Base-by-base conservation (phyloP, 2,888 invertebrate genomes). In the Caenorhabditis sinica region DNA sequence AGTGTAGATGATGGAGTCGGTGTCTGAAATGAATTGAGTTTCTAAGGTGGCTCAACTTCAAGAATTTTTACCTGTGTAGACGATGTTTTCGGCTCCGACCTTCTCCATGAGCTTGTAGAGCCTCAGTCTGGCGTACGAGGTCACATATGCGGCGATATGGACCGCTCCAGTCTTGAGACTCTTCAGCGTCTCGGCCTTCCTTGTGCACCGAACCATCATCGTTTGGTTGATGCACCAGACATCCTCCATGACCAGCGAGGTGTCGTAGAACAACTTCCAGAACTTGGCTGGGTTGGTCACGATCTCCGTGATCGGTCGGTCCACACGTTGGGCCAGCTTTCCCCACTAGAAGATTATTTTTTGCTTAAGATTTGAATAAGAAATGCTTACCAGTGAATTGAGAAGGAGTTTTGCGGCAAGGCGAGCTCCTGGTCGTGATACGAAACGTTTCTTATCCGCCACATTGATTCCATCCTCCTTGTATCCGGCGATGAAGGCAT, bases 141-240 rank as follows among this genome's bases (percentile, higher is more conserved):
- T 58, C 15, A 58, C 58, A 28, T 58, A 58, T 1, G 58, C 58
- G 11, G 58, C 58, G 25, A 58, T 58, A 28, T 58, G 58, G 6
- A 58, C 58, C 28, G 49, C 49, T 49, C 49, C 49, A 2, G 49
- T 49, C n/a, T 60, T 60, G n/a, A 60, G 60, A 36, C 60, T 60
- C n/a, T 60, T 6, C 60, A 60, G 11, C 25, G 30, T 33, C 60
- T 60, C 60, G 5, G 33, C 2, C 49, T 20, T 49, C 49, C 8
- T 17, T 2, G n/a, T 49, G 49, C 49, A 49, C 5, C 33, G 25
- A 8, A 60, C 60, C 60, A 60, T 60, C 33, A 60, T 28, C 1
- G 60, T 60, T 2, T 60, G n/a, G 60, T 60, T 60, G 60, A 60
- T 30, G n/a, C n/a, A 33, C 60, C 60, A 60, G n/a, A 60, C 60